Evolutionary conservation across 1,140 invertebrate species (phyloP).

Genomic region (Conus betulinus): DNA sequence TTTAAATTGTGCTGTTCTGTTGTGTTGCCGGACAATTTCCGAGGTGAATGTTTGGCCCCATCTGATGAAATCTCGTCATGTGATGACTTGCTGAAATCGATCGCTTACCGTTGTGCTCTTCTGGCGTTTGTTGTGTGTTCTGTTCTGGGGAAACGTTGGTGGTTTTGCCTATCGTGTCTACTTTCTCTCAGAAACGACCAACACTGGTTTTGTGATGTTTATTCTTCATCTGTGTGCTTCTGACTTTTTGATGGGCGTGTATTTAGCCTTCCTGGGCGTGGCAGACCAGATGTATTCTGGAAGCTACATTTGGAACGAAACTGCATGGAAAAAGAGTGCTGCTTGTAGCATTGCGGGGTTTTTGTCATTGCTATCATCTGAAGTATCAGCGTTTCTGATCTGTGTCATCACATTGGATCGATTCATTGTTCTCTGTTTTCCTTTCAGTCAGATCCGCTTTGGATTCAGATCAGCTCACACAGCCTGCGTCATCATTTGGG

Average conservation of each 20-base stretch:
- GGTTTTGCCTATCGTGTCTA: conserved; percentile 44
- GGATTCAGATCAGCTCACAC: conserved; percentile 31
- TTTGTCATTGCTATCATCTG: conserved; percentile 56
- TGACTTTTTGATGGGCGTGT: conserved; percentile 66
- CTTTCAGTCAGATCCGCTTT: conserved; percentile 47
- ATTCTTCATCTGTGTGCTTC: conserved; percentile 57
- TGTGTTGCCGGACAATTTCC: conserved; percentile 33
- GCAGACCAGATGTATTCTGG: conserved; percentile 59
- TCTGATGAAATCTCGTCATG: conserved; percentile 4
- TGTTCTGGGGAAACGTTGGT: conserved; percentile 47
- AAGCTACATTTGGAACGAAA: conserved; percentile 52
- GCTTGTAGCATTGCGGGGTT: conserved; percentile 59
- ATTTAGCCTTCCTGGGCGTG: conserved; percentile 62
- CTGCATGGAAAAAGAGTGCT: conserved; percentile 54
- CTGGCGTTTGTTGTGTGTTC: conserved; percentile 44
- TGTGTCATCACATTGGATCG: conserved; percentile 54
- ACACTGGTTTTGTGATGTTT: conserved; percentile 46
- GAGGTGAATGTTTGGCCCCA: conserved; percentile 16
- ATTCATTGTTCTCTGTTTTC: conserved; percentile 58
- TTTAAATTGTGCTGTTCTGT: conserved; percentile 21
- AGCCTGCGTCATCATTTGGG: conserved; percentile 31
- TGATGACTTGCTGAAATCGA: conserved; percentile 39
- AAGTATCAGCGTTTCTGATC: conserved; percentile 59
- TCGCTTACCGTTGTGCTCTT: conserved; percentile 39
- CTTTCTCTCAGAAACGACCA: conserved; percentile 20